These are phyloP conservation scores for Chanos chanos DNA, from an alignment of 2,797 vertebrate genomes.

Conservation along the genomic window DNA sequence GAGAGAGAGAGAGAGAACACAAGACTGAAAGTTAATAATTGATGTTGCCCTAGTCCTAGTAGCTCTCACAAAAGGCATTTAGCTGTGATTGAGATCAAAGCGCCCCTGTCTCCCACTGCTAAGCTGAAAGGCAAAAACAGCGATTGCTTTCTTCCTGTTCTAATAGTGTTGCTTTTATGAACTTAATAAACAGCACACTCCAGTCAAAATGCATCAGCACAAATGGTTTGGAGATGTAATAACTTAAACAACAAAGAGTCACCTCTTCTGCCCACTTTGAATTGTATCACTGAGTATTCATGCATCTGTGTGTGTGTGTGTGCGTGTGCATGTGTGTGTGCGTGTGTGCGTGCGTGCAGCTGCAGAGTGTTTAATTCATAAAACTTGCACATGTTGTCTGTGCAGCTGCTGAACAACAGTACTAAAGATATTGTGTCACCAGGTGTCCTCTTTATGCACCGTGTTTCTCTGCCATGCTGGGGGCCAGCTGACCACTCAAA, in stretches of 20 bases:
- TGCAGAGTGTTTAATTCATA: conserved; percentile 75
- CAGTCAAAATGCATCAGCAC: conserved; percentile 86
- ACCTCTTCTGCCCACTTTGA: conserved; percentile 81
- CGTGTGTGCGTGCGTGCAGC: conserved; percentile 48
- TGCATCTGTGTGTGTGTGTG: conserved; percentile 15
- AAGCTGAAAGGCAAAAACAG: conserved; percentile 78
- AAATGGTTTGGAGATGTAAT: conserved; percentile 84
- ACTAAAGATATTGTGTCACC: conserved; percentile 64
- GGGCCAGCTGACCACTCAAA: conserved; percentile 59
- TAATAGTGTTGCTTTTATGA: conserved; percentile 88
- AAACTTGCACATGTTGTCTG: conserved; percentile 70
- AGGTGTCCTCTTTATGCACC: conserved; percentile 62
- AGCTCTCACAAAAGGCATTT: conserved; percentile 85
- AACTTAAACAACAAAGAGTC: conserved; percentile 84
- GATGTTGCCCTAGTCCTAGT: conserved; percentile 75
- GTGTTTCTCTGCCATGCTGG: conserved; percentile 54
- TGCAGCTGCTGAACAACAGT: conserved; percentile 57
- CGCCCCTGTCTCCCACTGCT: conserved; percentile 75
- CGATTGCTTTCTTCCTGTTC: conserved; percentile 73
- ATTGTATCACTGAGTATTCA: conserved; percentile 64
- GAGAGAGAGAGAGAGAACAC: conserved; percentile 1
- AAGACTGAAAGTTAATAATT: conserved; percentile 68
- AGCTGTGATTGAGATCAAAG: conserved; percentile 90
- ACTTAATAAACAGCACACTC: conserved; percentile 88
- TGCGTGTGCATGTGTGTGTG: background rate